phyloP scores from a whole-genome alignment of 1,140 invertebrate genomes.

The Listronotus bonariensis region DNA sequence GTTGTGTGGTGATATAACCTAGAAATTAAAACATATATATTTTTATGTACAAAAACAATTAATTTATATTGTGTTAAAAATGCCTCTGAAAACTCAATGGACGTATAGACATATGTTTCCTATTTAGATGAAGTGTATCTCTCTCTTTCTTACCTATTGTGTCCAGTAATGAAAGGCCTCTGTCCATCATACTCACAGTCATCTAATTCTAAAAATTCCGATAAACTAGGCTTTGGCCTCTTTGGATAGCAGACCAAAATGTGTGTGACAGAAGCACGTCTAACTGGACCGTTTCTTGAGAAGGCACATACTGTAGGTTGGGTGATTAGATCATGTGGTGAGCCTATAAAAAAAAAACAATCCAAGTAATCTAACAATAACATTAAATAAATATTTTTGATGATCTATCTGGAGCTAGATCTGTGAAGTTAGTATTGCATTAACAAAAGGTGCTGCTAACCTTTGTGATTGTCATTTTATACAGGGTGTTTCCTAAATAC shows the following conservation, averaged over 20 bases:
- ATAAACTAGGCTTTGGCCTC: conserved; percentile 71
- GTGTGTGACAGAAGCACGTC: conserved; percentile 84
- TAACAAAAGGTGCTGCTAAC: too few species aligned
- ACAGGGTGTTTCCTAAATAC: too few species aligned
- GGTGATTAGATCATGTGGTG: conserved; percentile 85
- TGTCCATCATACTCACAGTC: conserved; percentile 80
- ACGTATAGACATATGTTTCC: background rate
- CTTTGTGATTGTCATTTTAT: too few species aligned
- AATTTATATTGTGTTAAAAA: too few species aligned
- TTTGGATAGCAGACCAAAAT: conserved; percentile 84
- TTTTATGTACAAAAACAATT: too few species aligned
- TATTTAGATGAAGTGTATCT: too few species aligned
- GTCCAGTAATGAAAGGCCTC: conserved; percentile 84
- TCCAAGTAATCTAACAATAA: too few species aligned
- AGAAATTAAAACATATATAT: background rate
- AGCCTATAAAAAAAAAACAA: conserved; percentile 58
- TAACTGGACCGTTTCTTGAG: conserved; percentile 80
- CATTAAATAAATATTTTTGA: too few species aligned
- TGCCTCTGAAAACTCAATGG: background rate
- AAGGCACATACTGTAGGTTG: conserved; percentile 62
- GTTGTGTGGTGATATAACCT: conserved; percentile 92
- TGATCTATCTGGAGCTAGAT: too few species aligned
- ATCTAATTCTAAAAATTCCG: conserved; percentile 83
- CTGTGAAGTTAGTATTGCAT: too few species aligned
- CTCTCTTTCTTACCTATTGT: conserved; percentile 66